Evolutionary conservation across 2,113 vertebrate genomes (phyloP).

Genomic region (Strix uralensis): DNA sequence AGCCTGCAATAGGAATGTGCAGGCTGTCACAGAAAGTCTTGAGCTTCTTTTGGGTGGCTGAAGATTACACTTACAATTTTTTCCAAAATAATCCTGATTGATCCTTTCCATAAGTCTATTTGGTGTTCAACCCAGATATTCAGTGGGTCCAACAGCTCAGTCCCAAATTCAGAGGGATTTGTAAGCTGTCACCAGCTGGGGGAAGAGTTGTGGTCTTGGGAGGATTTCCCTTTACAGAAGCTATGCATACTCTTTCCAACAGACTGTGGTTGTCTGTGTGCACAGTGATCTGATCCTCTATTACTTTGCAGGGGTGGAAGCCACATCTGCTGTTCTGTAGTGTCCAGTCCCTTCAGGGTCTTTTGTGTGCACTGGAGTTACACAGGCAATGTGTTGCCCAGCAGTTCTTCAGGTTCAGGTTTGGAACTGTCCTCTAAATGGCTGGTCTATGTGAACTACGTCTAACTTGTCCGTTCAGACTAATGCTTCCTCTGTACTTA

Average conservation of each 20-base stretch:
- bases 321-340: neutral
- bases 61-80: neutral
- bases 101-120: neutral
- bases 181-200: neutral
- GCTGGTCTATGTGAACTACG: neutral
- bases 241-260: neutral
- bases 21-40: neutral
- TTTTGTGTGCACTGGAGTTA: neutral
- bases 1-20: neutral
- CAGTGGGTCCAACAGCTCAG: neutral
- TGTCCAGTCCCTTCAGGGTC: neutral
- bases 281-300: neutral
- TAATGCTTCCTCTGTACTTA: neutral
- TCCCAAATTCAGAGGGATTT: neutral
- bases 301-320: neutral
- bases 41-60: neutral
- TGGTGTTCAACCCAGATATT: neutral
- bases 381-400: neutral
- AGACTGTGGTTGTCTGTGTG: neutral
- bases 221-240: neutral
- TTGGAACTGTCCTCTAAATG: neutral
- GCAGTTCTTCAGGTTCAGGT: neutral
- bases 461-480: neutral
- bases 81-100: neutral
- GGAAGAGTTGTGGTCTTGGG: neutral